These are phyloP conservation scores for Oophaga sylvatica DNA, from an alignment of 2,797 vertebrate species.

Conservation along the genomic window DNA sequence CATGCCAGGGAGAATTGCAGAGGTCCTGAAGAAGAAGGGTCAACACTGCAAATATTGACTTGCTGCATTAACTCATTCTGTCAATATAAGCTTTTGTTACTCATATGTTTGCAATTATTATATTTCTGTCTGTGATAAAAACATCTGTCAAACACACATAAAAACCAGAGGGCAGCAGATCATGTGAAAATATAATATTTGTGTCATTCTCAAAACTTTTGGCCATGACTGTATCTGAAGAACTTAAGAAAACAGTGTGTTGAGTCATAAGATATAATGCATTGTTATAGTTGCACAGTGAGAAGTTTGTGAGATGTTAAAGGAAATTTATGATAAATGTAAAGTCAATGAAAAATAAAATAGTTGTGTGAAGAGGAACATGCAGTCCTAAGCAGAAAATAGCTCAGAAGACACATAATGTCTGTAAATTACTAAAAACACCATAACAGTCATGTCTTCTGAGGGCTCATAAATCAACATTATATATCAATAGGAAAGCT, in stretches of 20 bases:
- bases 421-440: neutral
- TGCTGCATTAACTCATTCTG: too few species aligned
- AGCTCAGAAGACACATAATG: neutral
- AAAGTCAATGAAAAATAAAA: neutral
- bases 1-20: too few species aligned
- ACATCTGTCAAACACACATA: too few species aligned
- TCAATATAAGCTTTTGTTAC: too few species aligned
- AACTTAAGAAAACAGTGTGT: neutral
- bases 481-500: neutral
- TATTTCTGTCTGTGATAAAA: too few species aligned
- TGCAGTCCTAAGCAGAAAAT: neutral
- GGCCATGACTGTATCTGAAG: too few species aligned
- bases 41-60: too few species aligned
- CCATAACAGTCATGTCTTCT: neutral
- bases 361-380: neutral
- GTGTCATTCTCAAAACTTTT: too few species aligned
- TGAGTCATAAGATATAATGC: neutral
- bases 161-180: too few species aligned
- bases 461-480: neutral
- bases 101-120: too few species aligned
- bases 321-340: neutral
- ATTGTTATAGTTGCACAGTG: neutral
- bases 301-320: neutral
- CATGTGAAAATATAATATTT: too few species aligned
- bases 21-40: too few species aligned